Conservation (phyloP, 2,888 invertebrate genomes). For the Drosophila nigricruria region DNA sequence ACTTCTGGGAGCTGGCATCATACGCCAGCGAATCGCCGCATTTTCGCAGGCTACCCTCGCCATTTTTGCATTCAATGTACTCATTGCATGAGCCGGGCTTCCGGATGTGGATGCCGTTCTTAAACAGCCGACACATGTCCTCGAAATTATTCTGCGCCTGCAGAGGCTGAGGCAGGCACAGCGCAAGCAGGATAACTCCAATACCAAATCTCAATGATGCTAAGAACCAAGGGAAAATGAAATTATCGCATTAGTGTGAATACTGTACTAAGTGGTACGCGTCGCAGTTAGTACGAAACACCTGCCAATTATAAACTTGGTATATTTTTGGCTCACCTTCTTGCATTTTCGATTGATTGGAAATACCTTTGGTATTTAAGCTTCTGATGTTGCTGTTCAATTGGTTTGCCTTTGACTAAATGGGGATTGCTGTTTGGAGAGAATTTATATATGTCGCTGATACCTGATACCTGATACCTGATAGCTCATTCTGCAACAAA, state of each 20-base stretch:
- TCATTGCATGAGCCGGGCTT: constrained; percentile 77
- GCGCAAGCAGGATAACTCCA: constrained; percentile 42
- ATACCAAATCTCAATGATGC: constrained; percentile 24
- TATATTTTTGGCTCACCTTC: constrained; percentile 24
- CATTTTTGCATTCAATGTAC: constrained; percentile 70
- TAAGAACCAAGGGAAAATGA: constrained; percentile 7
- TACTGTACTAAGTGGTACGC: background rate
- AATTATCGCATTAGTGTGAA: background rate
- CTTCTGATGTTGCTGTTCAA: constrained; percentile 24
- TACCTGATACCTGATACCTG: constrained; percentile 40
- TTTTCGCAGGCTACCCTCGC: constrained; percentile 33
- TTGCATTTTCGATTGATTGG: constrained; percentile 38
- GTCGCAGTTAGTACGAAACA: constrained; percentile 1
- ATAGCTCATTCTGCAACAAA: constrained; percentile 49
- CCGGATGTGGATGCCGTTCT: constrained; percentile 66
- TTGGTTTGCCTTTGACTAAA: constrained; percentile 54
- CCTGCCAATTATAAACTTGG: background rate
- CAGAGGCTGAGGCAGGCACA: constrained; percentile 15
- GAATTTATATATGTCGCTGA: constrained; percentile 67
- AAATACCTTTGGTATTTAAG: constrained; percentile 24
- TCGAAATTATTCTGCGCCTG: constrained; percentile 31
- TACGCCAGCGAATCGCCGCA: constrained; percentile 56
- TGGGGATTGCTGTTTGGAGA: constrained; percentile 35
- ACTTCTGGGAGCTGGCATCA: constrained; percentile 57
- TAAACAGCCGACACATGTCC: constrained; percentile 71